A percentile compares a stretch with the other conserved stretches of the same genome.
Evolutionary conservation across 2,113 vertebrate genomes (phyloP).

Genomic region (Nestor notabilis): DNA sequence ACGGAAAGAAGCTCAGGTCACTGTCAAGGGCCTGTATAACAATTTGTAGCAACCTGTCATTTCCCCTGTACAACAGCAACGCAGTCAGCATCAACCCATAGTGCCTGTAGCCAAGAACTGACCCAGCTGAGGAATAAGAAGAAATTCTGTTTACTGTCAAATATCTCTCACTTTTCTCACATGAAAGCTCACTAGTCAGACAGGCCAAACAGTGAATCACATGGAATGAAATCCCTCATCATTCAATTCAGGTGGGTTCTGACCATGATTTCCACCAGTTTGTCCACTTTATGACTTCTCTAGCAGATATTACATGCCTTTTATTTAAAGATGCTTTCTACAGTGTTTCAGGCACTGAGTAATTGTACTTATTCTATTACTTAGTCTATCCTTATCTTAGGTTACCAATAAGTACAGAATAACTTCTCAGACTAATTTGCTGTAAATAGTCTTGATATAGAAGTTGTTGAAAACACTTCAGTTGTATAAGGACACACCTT

Average conservation of each 20-base stretch:
- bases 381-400: neutral
- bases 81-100: neutral
- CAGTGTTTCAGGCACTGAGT: neutral
- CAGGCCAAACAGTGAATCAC: neutral
- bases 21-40: neutral
- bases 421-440: neutral
- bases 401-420: neutral
- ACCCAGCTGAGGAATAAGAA: neutral
- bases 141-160: neutral
- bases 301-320: accelerated
- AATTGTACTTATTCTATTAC: neutral
- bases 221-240: neutral
- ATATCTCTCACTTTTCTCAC: neutral
- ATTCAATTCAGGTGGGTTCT: neutral
- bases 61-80: neutral
- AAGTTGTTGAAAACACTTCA: neutral
- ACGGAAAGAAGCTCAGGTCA: neutral
- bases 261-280: neutral
- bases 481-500: neutral
- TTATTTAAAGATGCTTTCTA: neutral
- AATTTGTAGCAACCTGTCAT: neutral
- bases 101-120: neutral
- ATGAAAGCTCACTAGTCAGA: neutral
- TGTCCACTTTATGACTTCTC: neutral
- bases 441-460: neutral